Base-by-base conservation (phyloP, 1,140 invertebrate species). In the Eubasilissa regina region DNA sequence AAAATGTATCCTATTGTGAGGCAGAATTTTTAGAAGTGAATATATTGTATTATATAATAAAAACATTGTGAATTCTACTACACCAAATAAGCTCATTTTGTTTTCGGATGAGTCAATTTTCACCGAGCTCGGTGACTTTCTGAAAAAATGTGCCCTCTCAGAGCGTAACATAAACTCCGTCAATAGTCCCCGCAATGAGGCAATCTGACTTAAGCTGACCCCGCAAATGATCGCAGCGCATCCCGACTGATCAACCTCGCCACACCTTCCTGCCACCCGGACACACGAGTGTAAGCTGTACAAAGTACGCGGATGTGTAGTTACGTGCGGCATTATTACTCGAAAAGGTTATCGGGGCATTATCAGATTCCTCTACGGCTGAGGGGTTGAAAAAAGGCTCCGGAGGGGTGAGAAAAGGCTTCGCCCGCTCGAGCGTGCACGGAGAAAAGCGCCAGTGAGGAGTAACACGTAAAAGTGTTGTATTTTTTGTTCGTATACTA, bases 271-370 rank as follows among this genome's bases (percentile, higher is more conserved):
- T 12, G 13, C 51, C 48, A 0, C 51, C 17, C 6, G 25, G 17
- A 13, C 51, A 53, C 51, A 53, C 17, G n/a, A 35, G 25, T 35
- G 17, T 51, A 51, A 51, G n/a, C 13, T 12, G 13, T 6, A 12
- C 51, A 53, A 12, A 53, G 17, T 53, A 0, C 51, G 51, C 51
- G 12, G 7, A 17, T 12, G 15, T 17, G n/a, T 10, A 56, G 53
- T 56, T 56, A 56, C 53, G 53, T 56, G n/a, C n/a, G n/a, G n/a
- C 15, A 56, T 56, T 56, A 55, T 55, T 55, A 17, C 51, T 35
- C 51, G 13, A 17, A 17, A 12, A n/a, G 13, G 51, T 55, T 11
- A 55, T 35, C 13, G 51, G n/a, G 53, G 10, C n/a, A 17, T 56
- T 56, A 17, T 56, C 53, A 56, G 53, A 56, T 56, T 56, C 53